These are phyloP conservation scores for Loripinus fragilis DNA, from an alignment of 2,888 invertebrate genomes.

Conservation along the genomic window DNA sequence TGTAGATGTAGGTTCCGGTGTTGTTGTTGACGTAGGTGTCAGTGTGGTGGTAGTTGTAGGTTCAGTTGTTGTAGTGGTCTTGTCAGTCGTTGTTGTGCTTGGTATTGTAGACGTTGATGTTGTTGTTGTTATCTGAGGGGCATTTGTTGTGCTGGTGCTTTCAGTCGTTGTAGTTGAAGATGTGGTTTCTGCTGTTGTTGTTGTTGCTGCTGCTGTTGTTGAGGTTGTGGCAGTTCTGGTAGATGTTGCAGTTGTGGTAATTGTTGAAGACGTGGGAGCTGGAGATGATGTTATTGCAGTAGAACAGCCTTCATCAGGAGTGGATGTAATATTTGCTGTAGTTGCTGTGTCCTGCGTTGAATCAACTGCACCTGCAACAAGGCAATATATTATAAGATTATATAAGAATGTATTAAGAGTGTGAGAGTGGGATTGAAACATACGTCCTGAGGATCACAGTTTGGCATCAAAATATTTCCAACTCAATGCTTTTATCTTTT, in stretches of 20 bases:
- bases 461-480: no score
- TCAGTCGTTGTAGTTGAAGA: constrained; percentile 1
- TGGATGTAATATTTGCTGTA: neutral
- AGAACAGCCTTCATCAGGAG: neutral
- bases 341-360: neutral
- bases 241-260: neutral
- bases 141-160: no score
- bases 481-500: no score
- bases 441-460: no score
- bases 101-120: neutral
- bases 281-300: neutral
- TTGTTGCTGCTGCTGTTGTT: neutral
- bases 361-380: neutral
- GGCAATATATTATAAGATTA: no score
- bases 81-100: neutral
- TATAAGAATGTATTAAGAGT: no score
- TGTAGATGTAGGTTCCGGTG: neutral
- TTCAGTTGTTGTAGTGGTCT: neutral
- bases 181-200: constrained; percentile 14
- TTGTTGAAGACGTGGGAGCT: neutral
- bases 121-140: neutral
- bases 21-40: neutral
- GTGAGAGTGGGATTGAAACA: no score
- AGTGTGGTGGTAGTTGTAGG: neutral
- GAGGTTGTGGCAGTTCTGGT: neutral